Conservation (phyloP, 2,113 vertebrate species). For the Phylloscopus trochiloides region DNA sequence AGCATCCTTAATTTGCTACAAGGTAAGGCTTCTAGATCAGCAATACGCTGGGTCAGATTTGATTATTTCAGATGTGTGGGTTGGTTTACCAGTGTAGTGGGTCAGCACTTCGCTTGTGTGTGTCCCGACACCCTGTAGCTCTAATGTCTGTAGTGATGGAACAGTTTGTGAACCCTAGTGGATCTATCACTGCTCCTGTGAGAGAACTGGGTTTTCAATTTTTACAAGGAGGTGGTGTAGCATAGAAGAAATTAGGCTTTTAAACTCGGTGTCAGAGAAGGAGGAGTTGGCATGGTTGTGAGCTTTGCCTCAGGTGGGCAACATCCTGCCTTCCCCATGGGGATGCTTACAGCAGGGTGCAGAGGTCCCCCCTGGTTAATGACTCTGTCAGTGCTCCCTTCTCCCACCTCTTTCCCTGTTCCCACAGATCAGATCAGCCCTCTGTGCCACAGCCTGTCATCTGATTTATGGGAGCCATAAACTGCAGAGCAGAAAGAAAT, state of each 20-base stretch:
- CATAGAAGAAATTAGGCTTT: background rate
- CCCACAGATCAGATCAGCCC: background rate
- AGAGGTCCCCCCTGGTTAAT: background rate
- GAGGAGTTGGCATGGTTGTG: background rate
- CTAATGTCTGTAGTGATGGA: background rate
- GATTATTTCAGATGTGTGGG: background rate
- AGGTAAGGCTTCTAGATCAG: background rate
- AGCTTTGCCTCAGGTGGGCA: background rate
- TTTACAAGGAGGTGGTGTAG: background rate
- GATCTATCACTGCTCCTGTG: background rate
- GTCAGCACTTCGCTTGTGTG: background rate
- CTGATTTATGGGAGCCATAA: slow-evolving; percentile 54
- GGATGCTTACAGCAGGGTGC: background rate
- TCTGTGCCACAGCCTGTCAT: background rate
- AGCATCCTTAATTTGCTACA: background rate
- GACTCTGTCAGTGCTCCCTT: background rate
- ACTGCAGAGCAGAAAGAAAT: slow-evolving; percentile 47
- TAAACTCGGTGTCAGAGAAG: background rate
- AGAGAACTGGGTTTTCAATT: background rate
- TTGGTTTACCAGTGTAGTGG: background rate
- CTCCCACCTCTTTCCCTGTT: background rate
- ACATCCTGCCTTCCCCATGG: background rate
- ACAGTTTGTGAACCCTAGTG: background rate
- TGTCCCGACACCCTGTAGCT: fast-evolving
- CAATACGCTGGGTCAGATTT: background rate